These are phyloP conservation scores for Thalassoma bifasciatum DNA, from an alignment of 2,113 vertebrate genomes.

Conservation along the genomic window DNA sequence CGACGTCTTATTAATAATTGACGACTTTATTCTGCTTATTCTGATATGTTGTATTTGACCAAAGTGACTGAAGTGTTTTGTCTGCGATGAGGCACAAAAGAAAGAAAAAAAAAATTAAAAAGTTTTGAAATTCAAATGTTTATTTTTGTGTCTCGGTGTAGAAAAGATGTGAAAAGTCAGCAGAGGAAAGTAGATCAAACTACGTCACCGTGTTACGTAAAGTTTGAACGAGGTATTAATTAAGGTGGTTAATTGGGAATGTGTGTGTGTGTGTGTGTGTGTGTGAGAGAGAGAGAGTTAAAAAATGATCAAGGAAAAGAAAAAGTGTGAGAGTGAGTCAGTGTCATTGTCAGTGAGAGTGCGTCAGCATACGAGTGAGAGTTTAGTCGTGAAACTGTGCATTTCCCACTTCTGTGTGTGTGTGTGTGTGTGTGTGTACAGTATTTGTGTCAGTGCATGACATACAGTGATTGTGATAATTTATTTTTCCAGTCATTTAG, in stretches of 20 bases:
- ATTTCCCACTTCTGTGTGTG: constrained; percentile 31
- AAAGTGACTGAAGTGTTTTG: no score
- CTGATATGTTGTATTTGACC: no score
- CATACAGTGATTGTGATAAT: no score
- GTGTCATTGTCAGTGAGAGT: constrained; percentile 29
- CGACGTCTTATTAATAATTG: not conserved
- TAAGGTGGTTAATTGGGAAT: constrained; percentile 7
- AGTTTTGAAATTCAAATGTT: no score
- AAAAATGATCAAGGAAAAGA: constrained; percentile 17
- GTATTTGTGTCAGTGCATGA: not conserved
- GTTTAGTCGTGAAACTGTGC: constrained; percentile 36
- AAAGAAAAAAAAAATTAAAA: no score
- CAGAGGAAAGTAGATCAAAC: no score
- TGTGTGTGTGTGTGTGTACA: not conserved
- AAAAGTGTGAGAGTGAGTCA: constrained; percentile 59
- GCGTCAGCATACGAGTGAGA: constrained; percentile 51
- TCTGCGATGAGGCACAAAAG: no score
- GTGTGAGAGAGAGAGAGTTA: not conserved
- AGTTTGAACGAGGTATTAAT: no score
- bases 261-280: constrained; percentile 4
- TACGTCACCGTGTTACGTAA: no score
- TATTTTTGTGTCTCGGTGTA: constrained; percentile 9
- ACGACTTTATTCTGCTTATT: not conserved
- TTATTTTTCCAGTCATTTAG: no score
- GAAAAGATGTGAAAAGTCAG: no score